Base-by-base conservation (phyloP, 2,113 vertebrate species). In the Nannospalax galili region DNA sequence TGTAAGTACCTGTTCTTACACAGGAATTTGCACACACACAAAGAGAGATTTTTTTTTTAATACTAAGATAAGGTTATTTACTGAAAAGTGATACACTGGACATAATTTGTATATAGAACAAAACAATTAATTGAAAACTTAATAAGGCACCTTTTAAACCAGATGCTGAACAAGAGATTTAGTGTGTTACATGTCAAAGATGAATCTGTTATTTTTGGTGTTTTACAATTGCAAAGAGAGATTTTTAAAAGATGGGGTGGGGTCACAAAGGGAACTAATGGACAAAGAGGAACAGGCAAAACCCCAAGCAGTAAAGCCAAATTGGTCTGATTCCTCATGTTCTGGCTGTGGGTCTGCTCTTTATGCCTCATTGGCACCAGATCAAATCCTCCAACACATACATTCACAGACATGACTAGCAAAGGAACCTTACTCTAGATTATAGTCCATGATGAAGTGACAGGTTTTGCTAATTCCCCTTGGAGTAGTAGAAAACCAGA, bases 31-130 rank as follows among this genome's bases (percentile, higher is more conserved):
- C 48, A 52, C 6, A 52, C 48, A 52, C 6, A 52, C 48, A 52
- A 11, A 52, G 48, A 52, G 48, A 52, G 48, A 52, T n/a, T n/a
- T n/a, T n/a, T n/a, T n/a, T n/a, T n/a, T n/a, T n/a, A n/a, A 97
- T 99, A 99, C 99, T 99, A 99, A 99, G 99, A 99, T 99, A 99
- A 99, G 99, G 98, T 99, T 99, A 99, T 99, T 99, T 99, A 99
- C 99, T 99, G 99, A 99, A 98, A 99, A 99, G 99, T 98, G 98
- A 99, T 99, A 99, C 99, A 99, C 96, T 99, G 99, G 98, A 99
- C 98, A 98, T 98, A 99, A 98, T 99, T 98, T 99, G 98, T 98
- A 98, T 99, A 99, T 98, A 99, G 98, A 99, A 99, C 98, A 99
- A 97, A 98, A 98, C 98, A 99, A 98, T 98, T 98, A 98, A 98